Evolutionary conservation across 1,140 invertebrate species (phyloP), one percentile per base, ranked within the genome.

Genomic region (Cyphomyrmex costatus): DNA sequence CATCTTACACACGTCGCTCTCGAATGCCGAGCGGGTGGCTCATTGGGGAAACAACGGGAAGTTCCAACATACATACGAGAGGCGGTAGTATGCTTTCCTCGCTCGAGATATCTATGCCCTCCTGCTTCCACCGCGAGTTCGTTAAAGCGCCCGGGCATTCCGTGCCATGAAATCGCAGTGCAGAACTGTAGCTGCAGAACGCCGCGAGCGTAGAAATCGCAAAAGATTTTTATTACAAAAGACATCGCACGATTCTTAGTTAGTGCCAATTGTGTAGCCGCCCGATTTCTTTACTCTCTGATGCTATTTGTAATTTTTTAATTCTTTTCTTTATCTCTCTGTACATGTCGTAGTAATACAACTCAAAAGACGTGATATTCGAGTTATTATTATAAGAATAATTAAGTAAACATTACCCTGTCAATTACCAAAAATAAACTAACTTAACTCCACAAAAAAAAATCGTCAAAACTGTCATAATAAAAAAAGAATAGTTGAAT

Each of bases 1-100:
- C 79, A 74, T 83, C 79, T 83, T 83, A 83, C 68, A 83, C 79
- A 74, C 79, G 79, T 83, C 68, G 79, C 68, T 83, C 68, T 83
- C 79, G 68, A 83, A 83, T 74, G 68, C 36, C 36, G 51, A 58
- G 63, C 49, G 78, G 14, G 7, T 21, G 68, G 65, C 53, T 74
- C 68, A 74, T 83, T 49, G 79, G 24, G 8, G 68, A 83, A 83
- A 83, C 79, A 83, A 83, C 79, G 27, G 68, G 19, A 73, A 74
- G 68, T 24, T 83, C 36, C 24, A 49, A 51, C 78, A 21, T 82
- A 80, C 63, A 46, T 71, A 83, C 79, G 36, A 60, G 53, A 83
- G 36, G 3, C 36, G 78, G 51, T 33, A 19, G 53, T 30, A n/a
- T 12, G 42, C 27, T 24, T 19, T 49, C 30, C 24, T 74, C 24